A percentile compares a stretch with the other conserved stretches of the same genome.
Evolutionary conservation across 2,888 invertebrate species (phyloP).

Genomic region (Mythimna pallens): DNA sequence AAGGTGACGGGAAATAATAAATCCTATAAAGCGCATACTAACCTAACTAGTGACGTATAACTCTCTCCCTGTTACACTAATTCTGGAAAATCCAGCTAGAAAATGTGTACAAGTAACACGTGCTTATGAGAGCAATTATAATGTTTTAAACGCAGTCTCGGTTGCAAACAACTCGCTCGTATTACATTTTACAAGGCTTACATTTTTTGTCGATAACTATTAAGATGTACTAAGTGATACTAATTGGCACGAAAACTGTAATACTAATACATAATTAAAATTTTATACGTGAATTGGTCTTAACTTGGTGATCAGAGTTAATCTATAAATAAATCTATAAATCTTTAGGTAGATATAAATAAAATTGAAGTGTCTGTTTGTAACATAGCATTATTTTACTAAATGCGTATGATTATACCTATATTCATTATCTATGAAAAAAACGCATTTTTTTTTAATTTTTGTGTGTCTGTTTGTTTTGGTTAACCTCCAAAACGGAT

Average conservation of each 20-base stretch:
- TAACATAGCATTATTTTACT: too few species aligned
- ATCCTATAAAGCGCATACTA: too few species aligned
- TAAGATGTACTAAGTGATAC: neutral
- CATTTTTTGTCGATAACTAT: conserved; percentile 4
- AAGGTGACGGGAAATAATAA: conserved; percentile 8
- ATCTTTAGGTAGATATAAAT: too few species aligned
- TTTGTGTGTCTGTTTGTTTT: too few species aligned
- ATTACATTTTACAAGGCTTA: neutral
- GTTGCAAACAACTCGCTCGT: neutral
- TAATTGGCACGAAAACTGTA: neutral
- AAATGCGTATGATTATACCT: too few species aligned
- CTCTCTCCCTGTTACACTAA: neutral
- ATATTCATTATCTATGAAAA: too few species aligned
- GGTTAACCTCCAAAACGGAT: too few species aligned
- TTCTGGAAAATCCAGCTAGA: conserved; percentile 14
- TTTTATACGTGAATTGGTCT: neutral
- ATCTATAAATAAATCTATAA: neutral
- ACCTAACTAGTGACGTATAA: neutral
- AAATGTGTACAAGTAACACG: neutral
- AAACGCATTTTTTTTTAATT: too few species aligned
- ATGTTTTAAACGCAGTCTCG: conserved; percentile 8
- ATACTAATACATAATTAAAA: neutral
- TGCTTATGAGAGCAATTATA: neutral
- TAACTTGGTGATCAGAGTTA: neutral
- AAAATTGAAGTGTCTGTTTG: too few species aligned